These are phyloP conservation scores for Callyntrura guangdongensis DNA, from an alignment of 2,888 invertebrate species.

Conservation along the genomic window DNA sequence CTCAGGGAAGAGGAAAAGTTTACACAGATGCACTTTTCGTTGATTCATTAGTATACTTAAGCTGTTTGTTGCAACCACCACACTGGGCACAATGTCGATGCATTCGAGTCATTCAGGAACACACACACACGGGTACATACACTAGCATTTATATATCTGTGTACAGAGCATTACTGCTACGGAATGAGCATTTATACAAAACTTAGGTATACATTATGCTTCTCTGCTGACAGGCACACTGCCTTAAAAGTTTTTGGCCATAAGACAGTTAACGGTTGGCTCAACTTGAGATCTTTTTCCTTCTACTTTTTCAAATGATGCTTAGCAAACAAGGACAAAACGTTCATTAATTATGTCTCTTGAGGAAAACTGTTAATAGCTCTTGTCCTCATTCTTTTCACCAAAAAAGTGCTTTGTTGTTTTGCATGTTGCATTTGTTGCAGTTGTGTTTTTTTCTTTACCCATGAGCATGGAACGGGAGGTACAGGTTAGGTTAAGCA, in stretches of 20 bases:
- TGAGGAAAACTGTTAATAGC: constrained; percentile 76
- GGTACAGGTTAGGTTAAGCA: background rate
- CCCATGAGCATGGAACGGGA: background rate
- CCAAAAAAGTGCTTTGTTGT: constrained; percentile 38
- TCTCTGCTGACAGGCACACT: background rate
- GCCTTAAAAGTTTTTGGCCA: constrained; percentile 50
- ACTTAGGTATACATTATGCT: background rate
- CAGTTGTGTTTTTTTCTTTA: background rate
- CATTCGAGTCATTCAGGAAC: background rate
- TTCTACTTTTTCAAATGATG: constrained; percentile 54
- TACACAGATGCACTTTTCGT: constrained; percentile 60
- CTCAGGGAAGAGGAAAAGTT: constrained; percentile 26
- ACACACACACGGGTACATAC: background rate
- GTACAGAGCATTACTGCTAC: background rate
- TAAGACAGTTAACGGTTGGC: constrained; percentile 36
- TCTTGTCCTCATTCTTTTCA: constrained; percentile 67
- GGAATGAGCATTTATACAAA: background rate
- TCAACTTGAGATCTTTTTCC: constrained; percentile 23
- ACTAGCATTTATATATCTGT: background rate
- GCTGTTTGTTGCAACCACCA: constrained; percentile 33
- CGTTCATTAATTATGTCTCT: constrained; percentile 74
- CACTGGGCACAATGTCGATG: constrained; percentile 7
- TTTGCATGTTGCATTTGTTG: background rate
- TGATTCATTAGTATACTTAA: constrained; percentile 40
- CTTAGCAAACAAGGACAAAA: constrained; percentile 74